Conservation (phyloP, 2,113 vertebrate genomes). For the Myiopsitta monachus region DNA sequence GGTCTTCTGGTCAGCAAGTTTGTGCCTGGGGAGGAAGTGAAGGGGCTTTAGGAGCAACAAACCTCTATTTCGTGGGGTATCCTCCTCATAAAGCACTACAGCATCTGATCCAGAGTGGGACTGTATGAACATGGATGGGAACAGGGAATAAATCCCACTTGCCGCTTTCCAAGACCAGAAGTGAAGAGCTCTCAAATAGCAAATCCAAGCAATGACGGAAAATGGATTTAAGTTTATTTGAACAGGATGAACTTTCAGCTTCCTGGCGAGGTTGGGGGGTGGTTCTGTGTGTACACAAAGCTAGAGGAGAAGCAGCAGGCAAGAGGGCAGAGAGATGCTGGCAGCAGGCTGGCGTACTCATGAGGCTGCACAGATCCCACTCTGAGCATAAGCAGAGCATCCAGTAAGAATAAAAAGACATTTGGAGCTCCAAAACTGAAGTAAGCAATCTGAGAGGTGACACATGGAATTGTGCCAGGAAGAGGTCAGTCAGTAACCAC, state of each 20-base stretch:
- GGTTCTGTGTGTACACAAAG: not conserved
- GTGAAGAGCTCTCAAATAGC: not conserved
- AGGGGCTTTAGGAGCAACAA: not conserved
- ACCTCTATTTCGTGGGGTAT: not conserved
- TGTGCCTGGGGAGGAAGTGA: constrained; percentile 80
- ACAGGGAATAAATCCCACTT: not conserved
- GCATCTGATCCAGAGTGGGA: not conserved
- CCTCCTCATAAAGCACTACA: not conserved
- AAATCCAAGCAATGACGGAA: not conserved
- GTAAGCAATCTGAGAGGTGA: not conserved
- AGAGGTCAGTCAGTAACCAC: not conserved
- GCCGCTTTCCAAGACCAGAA: not conserved
- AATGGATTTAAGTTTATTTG: not conserved
- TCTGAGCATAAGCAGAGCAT: not conserved
- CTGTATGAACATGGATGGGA: not conserved
- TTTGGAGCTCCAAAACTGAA: not conserved
- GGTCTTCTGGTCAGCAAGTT: constrained; percentile 93
- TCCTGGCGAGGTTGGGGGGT: not conserved
- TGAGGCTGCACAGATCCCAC: not conserved
- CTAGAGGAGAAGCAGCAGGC: not conserved
- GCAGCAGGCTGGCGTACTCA: not conserved
- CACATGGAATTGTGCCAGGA: not conserved
- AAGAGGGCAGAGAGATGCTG: not conserved
- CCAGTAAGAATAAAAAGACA: not conserved
- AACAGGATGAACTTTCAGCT: not conserved